A percentile compares a stretch with the other conserved stretches of the same genome.
phyloP scores from a whole-genome alignment of 2,888 invertebrate species.

The Caenorhabditis becei region DNA sequence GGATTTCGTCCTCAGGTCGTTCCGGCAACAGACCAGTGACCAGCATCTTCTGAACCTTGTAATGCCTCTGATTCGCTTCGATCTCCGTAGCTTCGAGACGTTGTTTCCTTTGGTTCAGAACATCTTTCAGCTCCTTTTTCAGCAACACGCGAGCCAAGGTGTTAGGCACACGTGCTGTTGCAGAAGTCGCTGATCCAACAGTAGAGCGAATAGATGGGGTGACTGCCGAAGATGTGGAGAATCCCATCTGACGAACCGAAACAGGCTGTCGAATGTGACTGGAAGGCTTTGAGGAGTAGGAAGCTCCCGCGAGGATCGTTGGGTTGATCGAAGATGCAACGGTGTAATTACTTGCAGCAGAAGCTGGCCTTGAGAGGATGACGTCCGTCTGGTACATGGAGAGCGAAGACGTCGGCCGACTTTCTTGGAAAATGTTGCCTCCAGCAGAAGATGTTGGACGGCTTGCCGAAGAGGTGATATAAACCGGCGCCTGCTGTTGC shows the following conservation, averaged over 20 bases:
- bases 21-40: constrained; percentile 79
- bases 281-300: constrained; percentile 66
- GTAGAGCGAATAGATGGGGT: constrained; percentile 41
- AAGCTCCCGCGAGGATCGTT: constrained; percentile 77
- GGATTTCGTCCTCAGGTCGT: constrained; percentile 75
- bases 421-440: constrained; percentile 53
- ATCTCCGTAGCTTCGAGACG: constrained; percentile 83
- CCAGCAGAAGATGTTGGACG: constrained; percentile 40
- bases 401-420: constrained; percentile 60
- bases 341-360: constrained; percentile 54
- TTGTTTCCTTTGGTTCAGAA: constrained; percentile 82
- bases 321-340: constrained; percentile 68
- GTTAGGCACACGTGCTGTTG: constrained; percentile 67
- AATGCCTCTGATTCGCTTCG: constrained; percentile 81
- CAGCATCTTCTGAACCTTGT: constrained; percentile 80
- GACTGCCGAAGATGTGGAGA: constrained; percentile 13
- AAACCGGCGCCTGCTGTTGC: constrained; percentile 63
- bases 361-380: constrained; percentile 56
- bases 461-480: constrained; percentile 69
- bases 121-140: constrained; percentile 83
- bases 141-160: constrained; percentile 81
- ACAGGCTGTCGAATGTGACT: constrained; percentile 63
- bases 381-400: constrained; percentile 63
- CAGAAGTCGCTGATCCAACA: constrained; percentile 24
- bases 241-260: constrained; percentile 28